Percentiles rank a stretch among this genome's conserved stretches.
Evolutionary conservation across 2,113 vertebrate genomes (phyloP).

Genomic region (Melanerpes aurifrons): DNA sequence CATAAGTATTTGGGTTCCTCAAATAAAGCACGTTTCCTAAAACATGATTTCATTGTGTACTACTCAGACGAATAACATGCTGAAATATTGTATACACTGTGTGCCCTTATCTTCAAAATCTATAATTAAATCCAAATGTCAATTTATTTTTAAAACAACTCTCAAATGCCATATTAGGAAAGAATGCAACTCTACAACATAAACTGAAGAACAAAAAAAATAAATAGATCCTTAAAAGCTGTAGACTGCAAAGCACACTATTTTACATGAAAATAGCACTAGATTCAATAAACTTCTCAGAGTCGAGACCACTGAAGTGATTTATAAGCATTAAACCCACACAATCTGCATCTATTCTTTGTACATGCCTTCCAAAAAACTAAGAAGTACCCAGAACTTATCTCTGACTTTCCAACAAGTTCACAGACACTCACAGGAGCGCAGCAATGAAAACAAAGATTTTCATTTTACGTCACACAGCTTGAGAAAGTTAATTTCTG

Average conservation of each 20-base stretch:
- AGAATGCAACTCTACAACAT: constrained; percentile 1
- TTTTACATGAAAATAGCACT: neutral
- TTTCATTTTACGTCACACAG: neutral
- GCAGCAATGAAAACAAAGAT: constrained; percentile 18
- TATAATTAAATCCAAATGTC: constrained; percentile 39
- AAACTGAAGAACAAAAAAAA: neutral
- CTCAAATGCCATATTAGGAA: constrained; percentile 32
- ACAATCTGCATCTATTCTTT: neutral
- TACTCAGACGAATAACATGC: neutral
- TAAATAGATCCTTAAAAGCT: neutral
- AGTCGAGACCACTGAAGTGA: neutral
- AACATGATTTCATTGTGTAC: neutral
- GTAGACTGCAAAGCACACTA: neutral
- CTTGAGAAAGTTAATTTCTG: constrained; percentile 17
- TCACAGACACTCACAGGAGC: neutral
- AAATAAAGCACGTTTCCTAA: neutral
- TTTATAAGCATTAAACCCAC: neutral
- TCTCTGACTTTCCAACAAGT: neutral
- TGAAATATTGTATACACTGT: neutral
- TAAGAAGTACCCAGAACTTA: neutral
- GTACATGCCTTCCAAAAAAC: neutral
- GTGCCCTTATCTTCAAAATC: constrained; percentile 23
- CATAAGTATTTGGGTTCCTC: neutral
- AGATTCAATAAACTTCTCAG: neutral
- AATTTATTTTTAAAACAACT: constrained; percentile 49